phyloP scores from a whole-genome alignment of 2,113 vertebrate genomes.

The Chloropsis hardwickii region DNA sequence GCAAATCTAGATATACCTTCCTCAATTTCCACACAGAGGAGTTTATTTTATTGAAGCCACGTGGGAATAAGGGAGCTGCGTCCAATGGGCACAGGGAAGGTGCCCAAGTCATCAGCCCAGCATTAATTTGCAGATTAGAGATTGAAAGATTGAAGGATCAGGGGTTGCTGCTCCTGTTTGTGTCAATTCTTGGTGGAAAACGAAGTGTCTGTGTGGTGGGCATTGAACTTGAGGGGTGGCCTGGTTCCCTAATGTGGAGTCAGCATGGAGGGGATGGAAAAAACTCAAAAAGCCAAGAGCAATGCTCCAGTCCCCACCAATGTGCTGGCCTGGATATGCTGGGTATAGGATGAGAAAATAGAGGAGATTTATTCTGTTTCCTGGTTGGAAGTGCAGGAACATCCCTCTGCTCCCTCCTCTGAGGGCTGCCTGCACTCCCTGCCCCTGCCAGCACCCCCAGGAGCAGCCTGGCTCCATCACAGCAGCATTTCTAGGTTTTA shows the following conservation, averaged over 20 bases:
- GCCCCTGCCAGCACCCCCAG: background rate
- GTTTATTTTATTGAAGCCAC: background rate
- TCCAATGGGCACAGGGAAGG: background rate
- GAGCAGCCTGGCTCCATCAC: background rate
- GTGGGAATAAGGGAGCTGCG: background rate
- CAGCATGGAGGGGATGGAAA: background rate
- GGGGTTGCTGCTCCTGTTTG: background rate
- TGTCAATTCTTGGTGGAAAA: background rate
- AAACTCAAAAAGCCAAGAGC: background rate
- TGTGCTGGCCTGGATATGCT: background rate
- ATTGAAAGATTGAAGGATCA: background rate
- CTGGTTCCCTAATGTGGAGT: background rate
- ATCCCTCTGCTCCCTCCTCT: background rate
- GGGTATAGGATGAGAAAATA: background rate
- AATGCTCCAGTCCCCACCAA: background rate
- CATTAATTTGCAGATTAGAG: background rate
- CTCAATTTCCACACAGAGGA: rapidly evolving
- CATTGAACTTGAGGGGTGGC: background rate
- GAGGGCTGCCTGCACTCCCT: background rate
- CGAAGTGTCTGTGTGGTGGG: rapidly evolving
- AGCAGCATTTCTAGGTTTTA: background rate
- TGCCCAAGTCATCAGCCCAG: background rate
- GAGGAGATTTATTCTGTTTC: background rate
- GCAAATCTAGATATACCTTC: background rate
- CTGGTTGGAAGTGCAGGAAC: background rate